Base-by-base conservation (phyloP, 2,888 invertebrate genomes). In the Drosophila vallismaia region DNA sequence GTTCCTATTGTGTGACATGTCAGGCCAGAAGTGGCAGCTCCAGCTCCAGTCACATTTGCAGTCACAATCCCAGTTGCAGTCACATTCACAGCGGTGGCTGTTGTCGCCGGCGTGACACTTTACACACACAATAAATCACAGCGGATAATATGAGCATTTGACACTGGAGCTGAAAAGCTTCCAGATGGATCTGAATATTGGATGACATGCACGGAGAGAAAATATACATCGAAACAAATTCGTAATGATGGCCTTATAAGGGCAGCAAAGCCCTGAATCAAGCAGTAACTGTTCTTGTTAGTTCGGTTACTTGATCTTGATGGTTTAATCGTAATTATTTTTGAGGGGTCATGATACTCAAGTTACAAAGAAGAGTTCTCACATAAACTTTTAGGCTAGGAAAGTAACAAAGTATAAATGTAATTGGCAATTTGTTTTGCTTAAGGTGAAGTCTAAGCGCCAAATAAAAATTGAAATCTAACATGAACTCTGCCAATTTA, bases 91-190 rank as follows among this genome's bases (percentile, higher is more conserved):
- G 68, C 42, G 82, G 86, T 86, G 75, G 82, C 86, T 82, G 86
- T 82, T 82, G 82, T 82, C 82, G 78, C 82, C 83, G 70, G 84
- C 69, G 74, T 83, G 83, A 83, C 86, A 83, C 86, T 81, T 86
- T 77, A 83, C 83, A 86, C 83, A 83, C 86, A 70, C 70, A 70
- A 70, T 70, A 70, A 70, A 70, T 70, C 70, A 70, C 36, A 29
- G 62, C 31, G 31, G 48, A 28, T 59, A 62, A 62, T 62, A 62
- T 62, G 60, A 58, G 60, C 58, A 63, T 63, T 60, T 60, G 46
- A 52, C 64, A 62, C 46, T 62, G 44, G 24, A 24, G 14, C 26
- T 14, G 12, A 4, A n/a, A 6, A n/a, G 9, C 24, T 19, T 9
- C 4, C 14, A 58, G 60, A 62, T 58, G 60, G 48, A 62, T 62